Conservation (phyloP, 2,113 vertebrate genomes). For the Paradisaea rubra region DNA sequence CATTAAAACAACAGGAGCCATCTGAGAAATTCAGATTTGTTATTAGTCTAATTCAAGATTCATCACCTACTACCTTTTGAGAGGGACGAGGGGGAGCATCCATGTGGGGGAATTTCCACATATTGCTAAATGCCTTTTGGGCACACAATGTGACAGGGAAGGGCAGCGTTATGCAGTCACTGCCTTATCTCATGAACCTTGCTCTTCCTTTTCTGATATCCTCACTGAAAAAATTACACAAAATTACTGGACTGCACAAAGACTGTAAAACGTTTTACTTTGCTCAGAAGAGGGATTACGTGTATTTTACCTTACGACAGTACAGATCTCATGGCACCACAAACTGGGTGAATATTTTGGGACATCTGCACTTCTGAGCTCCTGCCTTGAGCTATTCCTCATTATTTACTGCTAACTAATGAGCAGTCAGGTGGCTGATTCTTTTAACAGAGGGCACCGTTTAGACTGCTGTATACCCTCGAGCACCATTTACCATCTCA, state of each 20-base stretch:
- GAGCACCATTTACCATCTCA: conserved; percentile 46
- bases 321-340: conserved; percentile 42
- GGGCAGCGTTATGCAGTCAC: neutral
- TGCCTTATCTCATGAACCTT: neutral
- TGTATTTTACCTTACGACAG: neutral
- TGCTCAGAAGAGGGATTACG: conserved; percentile 16
- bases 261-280: conserved; percentile 10
- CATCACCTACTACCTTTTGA: neutral
- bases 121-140: neutral
- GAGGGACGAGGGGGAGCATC: neutral
- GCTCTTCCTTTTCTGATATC: neutral
- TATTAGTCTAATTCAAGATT: neutral
- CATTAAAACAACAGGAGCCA: neutral
- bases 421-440: conserved; percentile 41
- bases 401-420: conserved; percentile 63
- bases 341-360: conserved; percentile 40
- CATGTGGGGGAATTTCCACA: neutral
- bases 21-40: neutral
- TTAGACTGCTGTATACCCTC: conserved; percentile 32
- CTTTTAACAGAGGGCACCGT: conserved; percentile 44
- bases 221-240: conserved; percentile 37
- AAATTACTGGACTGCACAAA: conserved; percentile 34
- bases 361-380: conserved; percentile 40
- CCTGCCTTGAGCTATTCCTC: conserved; percentile 40
- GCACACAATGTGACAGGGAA: rapidly evolving